Conservation (phyloP, 2,888 invertebrate species). For the Hyppa rectilinea region DNA sequence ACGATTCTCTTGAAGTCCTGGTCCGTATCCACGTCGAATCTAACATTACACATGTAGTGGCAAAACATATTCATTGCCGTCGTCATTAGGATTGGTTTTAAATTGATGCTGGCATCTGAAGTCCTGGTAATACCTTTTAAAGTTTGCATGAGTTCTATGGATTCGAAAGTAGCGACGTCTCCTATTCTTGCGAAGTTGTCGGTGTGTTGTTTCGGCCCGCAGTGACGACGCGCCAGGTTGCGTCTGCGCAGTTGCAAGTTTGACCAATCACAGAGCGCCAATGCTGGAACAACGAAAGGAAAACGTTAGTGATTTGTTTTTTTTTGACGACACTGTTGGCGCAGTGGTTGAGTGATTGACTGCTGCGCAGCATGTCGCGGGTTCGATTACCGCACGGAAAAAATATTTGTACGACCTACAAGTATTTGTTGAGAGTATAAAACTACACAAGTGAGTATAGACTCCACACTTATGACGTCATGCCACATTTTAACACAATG, state of each 20-base stretch:
- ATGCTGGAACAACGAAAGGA: constrained; percentile 89
- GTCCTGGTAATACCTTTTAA: constrained; percentile 85
- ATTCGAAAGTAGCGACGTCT: constrained; percentile 93
- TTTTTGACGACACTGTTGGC: too few relatives aligned
- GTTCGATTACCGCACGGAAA: too few relatives aligned
- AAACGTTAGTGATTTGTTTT: too few relatives aligned
- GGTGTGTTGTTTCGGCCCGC: constrained; percentile 94
- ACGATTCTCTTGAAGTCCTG: constrained; percentile 92
- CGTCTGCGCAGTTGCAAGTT: constrained; percentile 94
- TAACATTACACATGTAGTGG: constrained; percentile 96
- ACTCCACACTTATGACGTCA: too few relatives aligned
- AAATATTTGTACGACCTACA: too few relatives aligned
- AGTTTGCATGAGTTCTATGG: constrained; percentile 91
- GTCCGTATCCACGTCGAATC: constrained; percentile 93
- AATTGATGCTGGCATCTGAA: constrained; percentile 85
- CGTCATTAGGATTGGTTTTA: constrained; percentile 93
- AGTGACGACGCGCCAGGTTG: constrained; percentile 94
- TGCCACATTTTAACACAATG: too few relatives aligned
- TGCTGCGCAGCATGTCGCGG: too few relatives aligned
- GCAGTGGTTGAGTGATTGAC: too few relatives aligned
- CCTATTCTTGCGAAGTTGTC: constrained; percentile 93
- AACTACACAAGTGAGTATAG: too few relatives aligned
- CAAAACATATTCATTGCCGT: constrained; percentile 96
- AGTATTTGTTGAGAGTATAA: too few relatives aligned
- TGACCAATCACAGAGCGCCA: constrained; percentile 97